phyloP scores from a whole-genome alignment of 1,140 invertebrate species.

The Drosophila burlai region DNA sequence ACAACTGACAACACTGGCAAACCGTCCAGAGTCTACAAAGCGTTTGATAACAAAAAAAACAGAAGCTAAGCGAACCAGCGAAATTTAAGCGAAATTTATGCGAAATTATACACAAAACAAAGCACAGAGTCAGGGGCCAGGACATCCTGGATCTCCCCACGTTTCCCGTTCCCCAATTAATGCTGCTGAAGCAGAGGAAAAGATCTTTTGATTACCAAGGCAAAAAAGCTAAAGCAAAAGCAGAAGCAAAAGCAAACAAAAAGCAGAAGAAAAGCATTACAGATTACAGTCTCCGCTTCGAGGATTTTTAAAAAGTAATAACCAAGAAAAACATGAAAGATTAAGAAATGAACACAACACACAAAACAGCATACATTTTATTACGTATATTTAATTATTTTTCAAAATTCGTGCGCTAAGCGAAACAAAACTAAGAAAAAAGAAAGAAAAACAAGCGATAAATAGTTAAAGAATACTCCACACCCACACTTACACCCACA shows the following conservation, averaged over 20 bases:
- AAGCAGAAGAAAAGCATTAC: not conserved
- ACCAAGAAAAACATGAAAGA: conserved; percentile 15
- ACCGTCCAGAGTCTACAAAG: conserved; percentile 81
- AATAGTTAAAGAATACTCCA: conserved; percentile 34
- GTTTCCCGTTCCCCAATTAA: conserved; percentile 9
- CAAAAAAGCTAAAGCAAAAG: not conserved
- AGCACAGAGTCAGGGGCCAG: conserved; percentile 19
- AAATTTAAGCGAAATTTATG: conserved; percentile 37
- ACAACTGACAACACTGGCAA: conserved; percentile 63
- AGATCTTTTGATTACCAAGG: conserved; percentile 9
- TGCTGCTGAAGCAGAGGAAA: not conserved
- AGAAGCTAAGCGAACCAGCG: conserved; percentile 21
- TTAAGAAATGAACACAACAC: conserved; percentile 16
- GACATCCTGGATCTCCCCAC: conserved; percentile 10
- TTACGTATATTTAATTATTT: conserved; percentile 51
- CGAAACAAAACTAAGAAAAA: conserved; percentile 35
- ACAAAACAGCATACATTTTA: conserved; percentile 30
- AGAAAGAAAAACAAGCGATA: conserved; percentile 9
- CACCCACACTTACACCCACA: conserved; percentile 54
- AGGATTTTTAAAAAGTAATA: conserved; percentile 53
- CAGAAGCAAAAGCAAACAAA: conserved; percentile 4
- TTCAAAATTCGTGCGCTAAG: conserved; percentile 53
- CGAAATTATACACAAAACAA: conserved; percentile 15
- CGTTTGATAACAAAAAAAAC: conserved; percentile 58
- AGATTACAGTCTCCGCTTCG: conserved; percentile 41